Conservation (phyloP, 2,113 vertebrate genomes). For the Salvelinus namaycush region DNA sequence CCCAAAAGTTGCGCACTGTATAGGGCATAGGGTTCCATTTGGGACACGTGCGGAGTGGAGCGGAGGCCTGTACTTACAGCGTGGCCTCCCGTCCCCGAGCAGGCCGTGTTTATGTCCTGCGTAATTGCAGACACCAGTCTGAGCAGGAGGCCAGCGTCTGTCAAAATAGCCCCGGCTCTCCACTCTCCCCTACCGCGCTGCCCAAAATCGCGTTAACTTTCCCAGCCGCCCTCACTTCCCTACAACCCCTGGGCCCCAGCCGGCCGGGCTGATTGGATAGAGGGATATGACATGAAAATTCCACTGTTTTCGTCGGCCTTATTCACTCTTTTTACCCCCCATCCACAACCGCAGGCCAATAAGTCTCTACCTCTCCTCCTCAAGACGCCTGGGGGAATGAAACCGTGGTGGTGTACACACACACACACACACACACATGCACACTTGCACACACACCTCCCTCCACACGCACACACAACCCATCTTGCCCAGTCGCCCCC, state of each 20-base stretch:
- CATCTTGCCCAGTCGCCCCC: conserved; percentile 20
- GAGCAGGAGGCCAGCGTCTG: conserved; percentile 68
- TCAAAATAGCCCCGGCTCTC: conserved; percentile 59
- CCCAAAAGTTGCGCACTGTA: too few relatives aligned
- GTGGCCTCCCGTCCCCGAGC: conserved; percentile 27
- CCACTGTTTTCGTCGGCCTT: conserved; percentile 22
- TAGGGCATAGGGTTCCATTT: too few relatives aligned
- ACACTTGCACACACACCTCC: background rate
- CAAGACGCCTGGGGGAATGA: too few relatives aligned
- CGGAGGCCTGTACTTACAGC: conserved; percentile 36
- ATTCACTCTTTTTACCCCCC: conserved; percentile 3
- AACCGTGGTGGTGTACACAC: too few relatives aligned
- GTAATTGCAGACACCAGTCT: conserved; percentile 73
- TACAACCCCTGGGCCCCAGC: conserved; percentile 53
- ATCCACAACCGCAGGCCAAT: background rate
- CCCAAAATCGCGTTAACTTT: conserved; percentile 68
- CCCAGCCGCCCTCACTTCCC: conserved; percentile 48
- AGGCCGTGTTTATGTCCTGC: conserved; percentile 70
- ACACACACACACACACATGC: background rate
- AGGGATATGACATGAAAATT: conserved; percentile 53
- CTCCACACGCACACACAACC: conserved; percentile 23
- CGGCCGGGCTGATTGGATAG: conserved; percentile 46
- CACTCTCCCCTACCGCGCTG: background rate
- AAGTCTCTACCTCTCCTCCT: background rate
- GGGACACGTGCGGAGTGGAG: background rate